Conservation (phyloP, 1,140 invertebrate genomes). For the Eueides isabella region DNA sequence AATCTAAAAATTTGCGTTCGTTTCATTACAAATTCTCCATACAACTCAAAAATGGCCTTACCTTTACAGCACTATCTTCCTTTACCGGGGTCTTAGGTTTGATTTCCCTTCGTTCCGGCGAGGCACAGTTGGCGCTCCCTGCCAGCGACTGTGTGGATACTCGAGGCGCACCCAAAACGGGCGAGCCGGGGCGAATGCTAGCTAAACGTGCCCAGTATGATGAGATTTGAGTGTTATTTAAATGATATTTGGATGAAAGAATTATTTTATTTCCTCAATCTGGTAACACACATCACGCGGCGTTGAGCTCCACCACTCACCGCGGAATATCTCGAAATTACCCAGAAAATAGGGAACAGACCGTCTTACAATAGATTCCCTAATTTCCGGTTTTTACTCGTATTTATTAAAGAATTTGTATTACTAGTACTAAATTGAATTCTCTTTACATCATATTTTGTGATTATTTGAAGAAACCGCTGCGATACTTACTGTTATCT, state of each 20-base stretch:
- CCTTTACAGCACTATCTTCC: conserved; percentile 48
- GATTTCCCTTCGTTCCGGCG: conserved; percentile 43
- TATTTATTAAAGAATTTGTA: neutral
- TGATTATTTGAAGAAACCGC: conserved; percentile 11
- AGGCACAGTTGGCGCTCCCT: conserved; percentile 40
- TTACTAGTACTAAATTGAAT: neutral
- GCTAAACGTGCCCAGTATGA: conserved; percentile 45
- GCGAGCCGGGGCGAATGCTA: conserved; percentile 61
- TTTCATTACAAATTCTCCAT: no score
- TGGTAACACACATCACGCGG: no score
- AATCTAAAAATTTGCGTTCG: no score
- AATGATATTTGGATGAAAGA: neutral
- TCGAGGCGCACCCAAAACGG: conserved; percentile 43
- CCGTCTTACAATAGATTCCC: no score
- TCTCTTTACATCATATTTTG: neutral
- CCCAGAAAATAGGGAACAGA: no score
- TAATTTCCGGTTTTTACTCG: no score
- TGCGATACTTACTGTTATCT: conserved; percentile 29
- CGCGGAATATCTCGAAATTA: no score
- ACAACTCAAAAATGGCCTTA: conserved; percentile 29
- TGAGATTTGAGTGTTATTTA: conserved; percentile 8
- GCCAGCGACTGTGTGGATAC: conserved; percentile 52
- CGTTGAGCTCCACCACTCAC: no score
- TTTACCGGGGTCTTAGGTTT: conserved; percentile 41
- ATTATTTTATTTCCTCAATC: no score